phyloP scores from a whole-genome alignment of 2,113 vertebrate genomes.

The Tragelaphus strepsiceros region DNA sequence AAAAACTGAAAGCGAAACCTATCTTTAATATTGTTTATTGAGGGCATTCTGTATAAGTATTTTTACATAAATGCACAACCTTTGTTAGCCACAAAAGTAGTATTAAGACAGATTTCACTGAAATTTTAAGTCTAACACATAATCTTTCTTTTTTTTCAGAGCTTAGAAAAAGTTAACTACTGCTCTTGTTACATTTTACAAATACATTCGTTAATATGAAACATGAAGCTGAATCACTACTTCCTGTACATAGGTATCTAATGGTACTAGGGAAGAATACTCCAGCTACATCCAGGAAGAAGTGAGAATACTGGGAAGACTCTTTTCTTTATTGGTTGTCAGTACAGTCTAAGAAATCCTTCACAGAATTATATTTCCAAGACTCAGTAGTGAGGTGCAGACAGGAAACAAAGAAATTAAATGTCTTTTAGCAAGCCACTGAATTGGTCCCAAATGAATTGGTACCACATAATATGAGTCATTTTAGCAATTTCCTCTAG shows the following conservation, averaged over 20 bases:
- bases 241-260: conserved; percentile 76
- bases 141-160: conserved; percentile 74
- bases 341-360: conserved; percentile 57
- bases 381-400: conserved; percentile 60
- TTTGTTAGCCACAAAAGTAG: conserved; percentile 80
- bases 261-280: conserved; percentile 70
- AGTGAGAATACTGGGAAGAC: conserved; percentile 68
- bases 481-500: conserved; percentile 28
- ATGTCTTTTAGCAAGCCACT: conserved; percentile 53
- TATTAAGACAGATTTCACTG: conserved; percentile 77
- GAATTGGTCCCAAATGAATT: conserved; percentile 45
- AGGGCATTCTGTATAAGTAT: conserved; percentile 69
- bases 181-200: conserved; percentile 82
- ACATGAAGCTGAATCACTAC: conserved; percentile 80
- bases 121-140: conserved; percentile 76
- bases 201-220: conserved; percentile 85
- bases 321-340: conserved; percentile 62
- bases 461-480: conserved; percentile 24
- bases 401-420: conserved; percentile 59
- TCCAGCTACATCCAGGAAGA: conserved; percentile 74
- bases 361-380: conserved; percentile 53
- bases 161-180: conserved; percentile 81
- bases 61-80: conserved; percentile 78
- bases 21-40: conserved; percentile 69
- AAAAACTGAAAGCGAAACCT: conserved; percentile 71